phyloP scores from a whole-genome alignment of 1,140 invertebrate genomes.

The Dinoponera quadriceps region DNA sequence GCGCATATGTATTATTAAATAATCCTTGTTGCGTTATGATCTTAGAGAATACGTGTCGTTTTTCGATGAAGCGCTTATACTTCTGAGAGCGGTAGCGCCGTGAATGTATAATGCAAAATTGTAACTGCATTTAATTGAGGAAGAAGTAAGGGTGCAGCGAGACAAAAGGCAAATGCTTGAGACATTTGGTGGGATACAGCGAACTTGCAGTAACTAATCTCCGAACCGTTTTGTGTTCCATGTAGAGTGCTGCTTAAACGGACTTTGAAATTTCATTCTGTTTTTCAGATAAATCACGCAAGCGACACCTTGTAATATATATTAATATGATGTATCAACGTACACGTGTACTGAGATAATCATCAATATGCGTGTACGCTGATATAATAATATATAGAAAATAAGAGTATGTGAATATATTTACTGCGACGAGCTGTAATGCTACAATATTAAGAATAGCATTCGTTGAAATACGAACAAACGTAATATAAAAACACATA shows the following conservation, averaged over 20 bases:
- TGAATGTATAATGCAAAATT: constrained; percentile 52
- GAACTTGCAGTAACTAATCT: constrained; percentile 48
- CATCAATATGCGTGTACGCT: no score
- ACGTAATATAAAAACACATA: constrained; percentile 77
- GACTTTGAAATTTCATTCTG: constrained; percentile 58
- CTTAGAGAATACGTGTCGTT: constrained; percentile 31
- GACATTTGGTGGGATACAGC: constrained; percentile 64
- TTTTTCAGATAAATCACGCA: constrained; percentile 58
- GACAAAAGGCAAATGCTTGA: constrained; percentile 77
- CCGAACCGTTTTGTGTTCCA: constrained; percentile 61
- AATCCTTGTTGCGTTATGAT: constrained; percentile 46
- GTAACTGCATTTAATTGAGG: constrained; percentile 68
- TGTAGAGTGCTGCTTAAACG: constrained; percentile 55
- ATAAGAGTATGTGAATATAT: constrained; percentile 75
- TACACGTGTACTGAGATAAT: background rate
- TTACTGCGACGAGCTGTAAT: constrained; percentile 72
- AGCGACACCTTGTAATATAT: constrained; percentile 66
- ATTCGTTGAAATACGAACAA: constrained; percentile 71
- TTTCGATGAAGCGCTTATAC: constrained; percentile 39
- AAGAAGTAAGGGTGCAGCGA: constrained; percentile 54
- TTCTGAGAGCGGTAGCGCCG: constrained; percentile 23
- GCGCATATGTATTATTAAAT: constrained; percentile 46
- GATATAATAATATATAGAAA: constrained; percentile 53
- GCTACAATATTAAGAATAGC: constrained; percentile 73
- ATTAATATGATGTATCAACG: constrained; percentile 38